A percentile compares a stretch with the other conserved stretches of the same genome.
Conservation (phyloP, 2,113 vertebrate species). For the Geococcyx californianus region DNA sequence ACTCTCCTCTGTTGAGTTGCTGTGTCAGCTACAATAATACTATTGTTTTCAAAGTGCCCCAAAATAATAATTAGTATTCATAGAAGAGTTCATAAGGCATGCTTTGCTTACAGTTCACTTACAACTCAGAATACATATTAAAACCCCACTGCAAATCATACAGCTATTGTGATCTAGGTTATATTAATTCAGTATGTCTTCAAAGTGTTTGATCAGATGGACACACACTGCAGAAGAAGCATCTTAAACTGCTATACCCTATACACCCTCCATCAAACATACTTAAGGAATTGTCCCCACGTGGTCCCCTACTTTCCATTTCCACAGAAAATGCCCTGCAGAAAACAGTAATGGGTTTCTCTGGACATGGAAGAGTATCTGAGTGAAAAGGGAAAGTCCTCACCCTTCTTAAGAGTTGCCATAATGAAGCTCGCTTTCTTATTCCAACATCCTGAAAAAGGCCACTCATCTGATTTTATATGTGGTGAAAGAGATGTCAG, state of each 20-base stretch:
- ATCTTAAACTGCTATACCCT: neutral
- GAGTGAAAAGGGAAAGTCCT: neutral
- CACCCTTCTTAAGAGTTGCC: neutral
- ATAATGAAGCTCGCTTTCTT: neutral
- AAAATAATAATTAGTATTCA: neutral
- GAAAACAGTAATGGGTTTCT: neutral
- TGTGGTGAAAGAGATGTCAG: neutral
- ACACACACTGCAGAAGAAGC: neutral
- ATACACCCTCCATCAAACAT: neutral
- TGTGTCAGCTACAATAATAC: neutral
- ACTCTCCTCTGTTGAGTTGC: neutral
- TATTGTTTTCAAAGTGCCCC: neutral
- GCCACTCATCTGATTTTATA: neutral
- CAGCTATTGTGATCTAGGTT: neutral
- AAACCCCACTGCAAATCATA: neutral
- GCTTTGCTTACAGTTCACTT: neutral
- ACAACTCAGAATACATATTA: neutral
- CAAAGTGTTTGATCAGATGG: neutral
- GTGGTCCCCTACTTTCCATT: neutral
- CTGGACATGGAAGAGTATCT: neutral
- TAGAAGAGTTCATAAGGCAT: neutral
- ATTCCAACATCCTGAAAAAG: neutral
- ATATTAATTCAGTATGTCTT: neutral
- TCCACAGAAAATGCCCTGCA: neutral
- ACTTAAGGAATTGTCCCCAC: neutral